Evolutionary conservation across 2,888 invertebrate genomes (phyloP).

Genomic region (Lasiommata megera): DNA sequence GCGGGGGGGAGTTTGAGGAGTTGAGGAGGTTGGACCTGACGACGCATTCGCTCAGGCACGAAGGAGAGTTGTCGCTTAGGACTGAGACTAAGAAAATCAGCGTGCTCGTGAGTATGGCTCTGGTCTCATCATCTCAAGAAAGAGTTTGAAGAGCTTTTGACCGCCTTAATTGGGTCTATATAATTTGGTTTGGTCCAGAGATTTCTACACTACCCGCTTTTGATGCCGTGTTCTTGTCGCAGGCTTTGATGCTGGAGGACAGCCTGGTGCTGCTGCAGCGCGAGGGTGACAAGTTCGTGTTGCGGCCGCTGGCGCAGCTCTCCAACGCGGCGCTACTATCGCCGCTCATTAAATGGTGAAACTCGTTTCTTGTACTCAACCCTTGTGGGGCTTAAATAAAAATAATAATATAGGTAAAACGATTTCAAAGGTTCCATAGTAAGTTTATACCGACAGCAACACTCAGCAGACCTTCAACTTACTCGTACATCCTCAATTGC

Average conservation of each 20-base stretch:
- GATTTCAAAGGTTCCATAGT: no score
- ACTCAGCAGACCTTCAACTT: no score
- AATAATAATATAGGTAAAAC: no score
- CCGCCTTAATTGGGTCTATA: no score
- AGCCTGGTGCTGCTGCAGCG: conserved; percentile 67
- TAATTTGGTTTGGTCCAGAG: no score
- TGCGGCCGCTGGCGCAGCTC: conserved; percentile 65
- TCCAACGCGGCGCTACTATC: conserved; percentile 56
- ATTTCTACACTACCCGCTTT: no score
- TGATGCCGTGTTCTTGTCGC: conserved; percentile 22
- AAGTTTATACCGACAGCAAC: no score
- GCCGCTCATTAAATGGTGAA: conserved; percentile 73
- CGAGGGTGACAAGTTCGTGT: conserved; percentile 67
- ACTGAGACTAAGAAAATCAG: conserved; percentile 64
- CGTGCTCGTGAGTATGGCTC: conserved; percentile 52
- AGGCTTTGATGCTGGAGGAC: conserved; percentile 71
- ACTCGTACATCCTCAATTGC: no score
- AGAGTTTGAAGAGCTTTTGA: no score
- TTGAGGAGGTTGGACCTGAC: conserved; percentile 58
- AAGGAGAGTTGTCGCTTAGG: conserved; percentile 54
- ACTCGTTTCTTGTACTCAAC: no score
- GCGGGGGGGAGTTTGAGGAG: conserved; percentile 51
- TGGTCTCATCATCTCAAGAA: no score
- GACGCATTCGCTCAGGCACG: conserved; percentile 49
- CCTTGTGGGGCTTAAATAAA: no score